These are phyloP conservation scores for Hemichromis elongatus DNA, from an alignment of 2,113 vertebrate species.

Conservation along the genomic window DNA sequence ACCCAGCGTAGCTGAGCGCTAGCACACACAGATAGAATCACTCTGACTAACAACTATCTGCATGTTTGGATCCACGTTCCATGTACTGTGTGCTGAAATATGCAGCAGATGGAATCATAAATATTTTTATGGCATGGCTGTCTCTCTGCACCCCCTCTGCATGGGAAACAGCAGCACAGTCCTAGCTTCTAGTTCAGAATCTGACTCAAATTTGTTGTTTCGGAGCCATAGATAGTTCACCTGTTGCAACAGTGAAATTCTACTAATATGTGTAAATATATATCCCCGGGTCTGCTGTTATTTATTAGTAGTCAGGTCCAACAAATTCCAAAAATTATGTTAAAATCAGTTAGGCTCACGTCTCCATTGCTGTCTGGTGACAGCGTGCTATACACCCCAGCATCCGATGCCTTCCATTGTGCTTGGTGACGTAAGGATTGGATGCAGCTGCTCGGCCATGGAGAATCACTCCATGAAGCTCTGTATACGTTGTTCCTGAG, in stretches of 20 bases:
- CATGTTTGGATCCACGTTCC: background rate
- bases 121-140: background rate
- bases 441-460: background rate
- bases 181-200: background rate
- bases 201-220: background rate
- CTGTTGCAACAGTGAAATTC: background rate
- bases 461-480: background rate
- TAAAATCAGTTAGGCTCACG: background rate
- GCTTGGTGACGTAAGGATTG: background rate
- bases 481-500: background rate
- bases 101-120: background rate
- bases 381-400: background rate
- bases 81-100: background rate
- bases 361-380: background rate
- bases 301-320: background rate
- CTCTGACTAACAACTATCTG: background rate
- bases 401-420: background rate
- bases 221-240: background rate
- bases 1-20: background rate
- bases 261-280: background rate
- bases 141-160: background rate
- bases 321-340: background rate
- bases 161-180: background rate
- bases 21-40: background rate
- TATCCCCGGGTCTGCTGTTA: background rate